Evolutionary conservation across 2,888 invertebrate species (phyloP), one percentile per base, ranked within the genome.

Genomic region (Drosophila pullipes): DNA sequence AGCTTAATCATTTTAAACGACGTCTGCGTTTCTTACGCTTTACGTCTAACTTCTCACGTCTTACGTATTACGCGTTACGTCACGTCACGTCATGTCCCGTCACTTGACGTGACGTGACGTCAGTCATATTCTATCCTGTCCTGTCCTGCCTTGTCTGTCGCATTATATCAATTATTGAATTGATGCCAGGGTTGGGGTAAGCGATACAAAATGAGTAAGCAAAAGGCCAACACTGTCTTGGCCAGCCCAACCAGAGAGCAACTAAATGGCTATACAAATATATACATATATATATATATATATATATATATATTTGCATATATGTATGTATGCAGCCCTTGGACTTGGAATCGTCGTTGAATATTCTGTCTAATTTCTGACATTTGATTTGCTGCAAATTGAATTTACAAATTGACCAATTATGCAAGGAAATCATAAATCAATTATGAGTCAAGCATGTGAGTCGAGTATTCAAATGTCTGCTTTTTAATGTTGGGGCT

Each of bases 1-100:
- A 70, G 74, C 74, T 57, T 22, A 71, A 81, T 81, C 71, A 81
- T 70, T 62, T 79, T 67, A 62, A 74, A 77, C 74, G 69, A 81
- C 54, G 69, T 78, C 64, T 65, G 58, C 78, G 74, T 61, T 62
- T 66, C 58, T 53, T 39, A 52, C 59, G 55, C 31, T 18, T 39
- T 18, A 50, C 59, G 63, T 50, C 57, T 76, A 7, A 10, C 10
- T 22, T 16, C 16, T 55, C 10, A 10, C 5, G 49, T 16, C 7
- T 18, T 10, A 41, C 39, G 41, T 4, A 3, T 41, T 41, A 10
- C n/a, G 41, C 11, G 4, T 30, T 9, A 31, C 31, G 33, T 33
- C 33, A 4, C 47, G 13, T 68, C 33, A 35, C 41, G 6, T 33
- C 25, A 28, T 72, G 69, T 75, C 70, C 18, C 50, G n/a, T 30